Evolutionary conservation across 2,888 invertebrate genomes (phyloP), one percentile per base, ranked within the genome.

Genomic region (Drosophila atripex): DNA sequence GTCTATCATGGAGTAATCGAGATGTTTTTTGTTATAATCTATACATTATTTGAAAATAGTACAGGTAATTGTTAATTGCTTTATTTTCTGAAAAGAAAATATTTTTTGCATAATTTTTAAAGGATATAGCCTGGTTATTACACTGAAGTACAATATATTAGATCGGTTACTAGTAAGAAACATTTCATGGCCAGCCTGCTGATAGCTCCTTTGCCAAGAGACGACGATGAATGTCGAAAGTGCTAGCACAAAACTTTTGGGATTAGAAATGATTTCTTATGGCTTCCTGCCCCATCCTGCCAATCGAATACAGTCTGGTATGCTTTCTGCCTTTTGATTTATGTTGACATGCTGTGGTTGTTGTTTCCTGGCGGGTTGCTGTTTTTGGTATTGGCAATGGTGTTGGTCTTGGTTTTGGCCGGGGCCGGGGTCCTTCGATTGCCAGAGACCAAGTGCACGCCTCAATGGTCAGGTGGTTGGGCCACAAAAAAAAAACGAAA

Each of bases 191-290:
- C 58, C 77, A 47, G 68, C 38, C 57, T 73, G 83, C 86, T 76
- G 80, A 85, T 80, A 71, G 85, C 79, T 75, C 61, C 64, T 49
- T 53, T 57, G 56, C 64, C 47, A 68, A 64, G 43, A 58, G 47
- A 41, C 49, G 28, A 55, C 65, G 66, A 75, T 64, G 72, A 64
- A 55, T 71, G 71, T 74, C 64, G 75, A 64, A 55, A 50, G 55
- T 68, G 68, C 71, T 69, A 55, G 74, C 74, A 59, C 75, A 66
- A 76, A 84, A 86, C 80, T 86, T 83, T 73, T 72, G 77, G 88
- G 85, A 88, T 87, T 87, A 78, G 80, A 83, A 85, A 86, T 85
- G 87, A 84, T 84, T 84, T 84, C 85, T 84, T 84, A 78, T 80
- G 78, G 73, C 59, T 76, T 60, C 53, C 41, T 69, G 49, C n/a